phyloP scores from a whole-genome alignment of 2,888 invertebrate genomes.

The Apomyelois bistriatella region DNA sequence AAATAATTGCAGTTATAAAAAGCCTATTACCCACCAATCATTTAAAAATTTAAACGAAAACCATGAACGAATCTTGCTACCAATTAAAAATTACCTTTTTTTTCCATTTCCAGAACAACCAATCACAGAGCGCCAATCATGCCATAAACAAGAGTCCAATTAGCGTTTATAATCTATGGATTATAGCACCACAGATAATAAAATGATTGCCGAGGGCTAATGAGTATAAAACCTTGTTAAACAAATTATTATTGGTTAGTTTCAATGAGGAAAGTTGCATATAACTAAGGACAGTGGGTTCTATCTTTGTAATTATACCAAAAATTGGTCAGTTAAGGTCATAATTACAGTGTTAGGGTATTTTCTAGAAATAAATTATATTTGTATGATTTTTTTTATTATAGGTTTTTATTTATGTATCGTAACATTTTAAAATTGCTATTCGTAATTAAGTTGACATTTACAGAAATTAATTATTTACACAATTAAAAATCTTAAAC shows the following conservation, averaged over 20 bases:
- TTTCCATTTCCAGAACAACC: slow-evolving; percentile 13
- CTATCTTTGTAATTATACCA: too few species aligned
- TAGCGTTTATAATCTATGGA: slow-evolving; percentile 19
- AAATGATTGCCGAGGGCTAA: slow-evolving; percentile 17
- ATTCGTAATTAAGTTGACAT: too few species aligned
- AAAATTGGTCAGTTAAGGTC: too few species aligned
- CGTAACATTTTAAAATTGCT: too few species aligned
- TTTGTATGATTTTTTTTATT: too few species aligned
- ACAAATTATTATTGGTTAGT: slow-evolving; percentile 12
- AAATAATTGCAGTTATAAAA: background rate
- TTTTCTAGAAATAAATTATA: too few species aligned
- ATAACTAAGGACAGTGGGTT: background rate
- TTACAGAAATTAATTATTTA: too few species aligned
- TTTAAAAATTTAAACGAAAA: slow-evolving; percentile 1
- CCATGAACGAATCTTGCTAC: background rate
- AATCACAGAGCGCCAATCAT: slow-evolving; percentile 15
- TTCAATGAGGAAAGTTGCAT: background rate
- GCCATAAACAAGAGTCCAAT: slow-evolving; percentile 20
- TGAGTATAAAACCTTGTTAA: slow-evolving; percentile 17
- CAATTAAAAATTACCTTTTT: slow-evolving; percentile 11
- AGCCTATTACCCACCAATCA: background rate
- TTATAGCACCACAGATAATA: slow-evolving; percentile 15
- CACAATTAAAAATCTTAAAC: too few species aligned
- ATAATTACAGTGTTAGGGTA: too few species aligned
- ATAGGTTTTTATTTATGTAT: too few species aligned